Base-by-base conservation (phyloP, 2,113 vertebrate species). In the Phaethornis superciliosus region DNA sequence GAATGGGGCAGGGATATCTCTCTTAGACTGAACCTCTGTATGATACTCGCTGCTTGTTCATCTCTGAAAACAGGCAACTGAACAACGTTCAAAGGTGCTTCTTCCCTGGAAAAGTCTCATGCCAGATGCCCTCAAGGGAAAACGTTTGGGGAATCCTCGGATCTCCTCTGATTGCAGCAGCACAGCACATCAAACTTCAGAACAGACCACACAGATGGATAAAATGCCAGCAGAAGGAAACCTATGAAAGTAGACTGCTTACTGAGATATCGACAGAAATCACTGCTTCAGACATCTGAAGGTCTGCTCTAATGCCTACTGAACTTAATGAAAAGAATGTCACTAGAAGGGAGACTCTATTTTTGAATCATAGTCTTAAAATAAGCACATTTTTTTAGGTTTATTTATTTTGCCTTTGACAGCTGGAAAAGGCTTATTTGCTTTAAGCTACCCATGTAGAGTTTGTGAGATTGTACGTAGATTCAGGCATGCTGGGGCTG, bases 191-290 rank as follows among this genome's bases (percentile, higher is more conserved):
- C n/a, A 26, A 81, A 21, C 69, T 69, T 72, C 60, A 88, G 85
- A 74, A 40, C 35, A 75, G 93, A 93, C 90, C 90, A 93, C 93
- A 88, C 84, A 85, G 88, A 88, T 42, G 67, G 93, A 93, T 85
- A 58, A 88, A 88, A 86, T 91, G 58, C 63, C 77, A 91, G 44
- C 62, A 75, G 68, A 76, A 91, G 62, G 71, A 88, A 85, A 67
- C 24, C n/a, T 63, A 27, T 69, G 47, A 82, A 88, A 91, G 54
- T 49, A 85, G 71, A 56, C 24, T 75, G 23, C 77, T 88, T 40
- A 65, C 54, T 22, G 88, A 65, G 60, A 30, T 81, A 78, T n/a
- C 1, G 5, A n/a, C 90, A 46, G 52, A 93, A 75, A 80, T 67
- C 54, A 47, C 13, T 0, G 1, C 33, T 93, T 82, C 71, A 78